Base-by-base conservation (phyloP, 2,797 vertebrate genomes). In the Rhyacichthys aspro region DNA sequence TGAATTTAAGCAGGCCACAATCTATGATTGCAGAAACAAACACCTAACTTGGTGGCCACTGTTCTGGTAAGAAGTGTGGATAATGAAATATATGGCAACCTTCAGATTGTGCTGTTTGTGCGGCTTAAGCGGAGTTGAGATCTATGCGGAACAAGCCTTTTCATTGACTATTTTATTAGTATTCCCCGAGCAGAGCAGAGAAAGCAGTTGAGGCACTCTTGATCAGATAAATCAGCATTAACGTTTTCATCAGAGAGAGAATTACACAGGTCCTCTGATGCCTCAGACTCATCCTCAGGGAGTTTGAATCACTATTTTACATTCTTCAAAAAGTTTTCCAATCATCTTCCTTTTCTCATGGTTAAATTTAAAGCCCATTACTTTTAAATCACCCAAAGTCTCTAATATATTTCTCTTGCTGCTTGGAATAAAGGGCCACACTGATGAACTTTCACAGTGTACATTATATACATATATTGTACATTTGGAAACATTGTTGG, bases 221-320 rank as follows among this genome's bases (percentile, higher is more conserved):
- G 85, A 89, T 87, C 86, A 88, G 81, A 89, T 90, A 80, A 89
- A 89, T 88, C 79, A 82, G 78, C 67, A 88, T 88, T 86, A 88
- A 78, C 79, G 78, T 88, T 86, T 89, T 87, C 82, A 90, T 88
- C 76, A 80, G 65, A 67, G 55, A 65, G 61, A 78, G 81, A 88
- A 89, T 89, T 86, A 88, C 86, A 87, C 61, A 80, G 74, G 76
- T 73, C 70, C 81, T 70, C 58, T 47, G 44, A 67, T 62, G 84
- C 77, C 57, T 60, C 67, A 63, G 55, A 76, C 64, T 65, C 47
- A 43, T 74, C 73, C 78, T 58, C 23, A 0, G 73, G 74, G 85
- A 85, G 16, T 44, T 56, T 52, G 74, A 79, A 81, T 82, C 74
- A 72, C 66, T 76, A 85, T 69, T 85, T 83, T 74, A 84, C 70